Conservation (phyloP, 2,888 invertebrate species). For the Fragum fragum region DNA sequence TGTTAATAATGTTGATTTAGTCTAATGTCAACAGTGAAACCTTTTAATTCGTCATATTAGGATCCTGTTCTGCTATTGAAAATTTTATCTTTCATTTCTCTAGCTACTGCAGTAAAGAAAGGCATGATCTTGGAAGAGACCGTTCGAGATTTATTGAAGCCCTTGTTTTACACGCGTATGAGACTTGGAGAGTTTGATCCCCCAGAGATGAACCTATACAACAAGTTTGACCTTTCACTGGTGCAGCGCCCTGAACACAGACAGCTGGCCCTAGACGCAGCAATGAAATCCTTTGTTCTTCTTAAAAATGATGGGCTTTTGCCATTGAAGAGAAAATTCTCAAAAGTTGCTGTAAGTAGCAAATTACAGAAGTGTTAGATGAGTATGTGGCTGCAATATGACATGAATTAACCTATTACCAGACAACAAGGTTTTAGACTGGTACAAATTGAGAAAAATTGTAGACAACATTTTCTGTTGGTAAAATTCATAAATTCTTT, state of each 20-base stretch:
- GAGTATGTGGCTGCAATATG: too few relatives aligned
- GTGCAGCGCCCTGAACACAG: conserved; percentile 68
- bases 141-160: conserved; percentile 62
- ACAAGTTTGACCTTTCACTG: conserved; percentile 47
- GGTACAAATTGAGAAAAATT: too few relatives aligned
- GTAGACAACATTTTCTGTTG: too few relatives aligned
- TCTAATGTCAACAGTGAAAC: too few relatives aligned
- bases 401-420: too few relatives aligned
- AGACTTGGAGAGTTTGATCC: conserved; percentile 78
- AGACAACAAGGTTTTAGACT: too few relatives aligned
- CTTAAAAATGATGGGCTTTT: conserved; percentile 75
- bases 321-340: conserved; percentile 46
- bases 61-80: too few relatives aligned
- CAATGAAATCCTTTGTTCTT: conserved; percentile 77
- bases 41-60: too few relatives aligned
- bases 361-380: too few relatives aligned
- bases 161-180: conserved; percentile 76
- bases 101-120: conserved; percentile 54
- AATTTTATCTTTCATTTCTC: too few relatives aligned
- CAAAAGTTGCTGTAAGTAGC: conserved; percentile 56
- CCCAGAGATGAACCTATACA: conserved; percentile 62
- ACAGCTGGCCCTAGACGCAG: conserved; percentile 71
- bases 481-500: too few relatives aligned
- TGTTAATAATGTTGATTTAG: too few relatives aligned
- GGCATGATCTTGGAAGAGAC: conserved; percentile 41